Conservation (phyloP, 2,888 invertebrate genomes). For the Thymelicus acteon region DNA sequence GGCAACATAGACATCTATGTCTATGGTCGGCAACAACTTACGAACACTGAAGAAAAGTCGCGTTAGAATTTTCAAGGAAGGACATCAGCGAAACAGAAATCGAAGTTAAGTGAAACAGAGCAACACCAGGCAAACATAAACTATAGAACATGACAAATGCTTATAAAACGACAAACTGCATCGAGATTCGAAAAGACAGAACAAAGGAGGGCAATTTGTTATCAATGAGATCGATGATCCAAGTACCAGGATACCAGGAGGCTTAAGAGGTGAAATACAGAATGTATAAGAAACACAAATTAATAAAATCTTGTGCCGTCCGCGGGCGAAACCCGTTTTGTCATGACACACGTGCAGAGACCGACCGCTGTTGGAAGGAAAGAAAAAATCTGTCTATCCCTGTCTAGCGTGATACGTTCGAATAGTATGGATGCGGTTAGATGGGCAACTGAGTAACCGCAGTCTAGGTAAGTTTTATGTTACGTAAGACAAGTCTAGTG, state of each 20-base stretch:
- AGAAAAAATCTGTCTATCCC: slow-evolving; percentile 49
- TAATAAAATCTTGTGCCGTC: slow-evolving; percentile 79
- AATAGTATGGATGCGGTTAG: slow-evolving; percentile 60
- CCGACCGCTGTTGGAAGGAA: slow-evolving; percentile 62
- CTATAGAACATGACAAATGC: slow-evolving; percentile 44
- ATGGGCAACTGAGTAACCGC: slow-evolving; percentile 45
- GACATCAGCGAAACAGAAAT: slow-evolving; percentile 5
- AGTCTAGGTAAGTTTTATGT: slow-evolving; percentile 46
- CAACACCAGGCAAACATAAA: slow-evolving; percentile 36
- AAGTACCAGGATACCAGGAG: slow-evolving; percentile 65
- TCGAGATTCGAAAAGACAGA: slow-evolving; percentile 64
- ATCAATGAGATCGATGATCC: slow-evolving; percentile 76
- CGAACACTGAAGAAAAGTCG: too few species aligned
- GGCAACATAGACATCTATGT: too few species aligned
- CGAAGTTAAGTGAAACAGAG: slow-evolving; percentile 19
- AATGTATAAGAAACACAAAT: slow-evolving; percentile 75
- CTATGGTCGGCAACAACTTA: neutral
- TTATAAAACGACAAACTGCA: slow-evolving; percentile 57
- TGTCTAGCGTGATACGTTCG: slow-evolving; percentile 60
- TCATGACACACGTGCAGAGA: slow-evolving; percentile 78
- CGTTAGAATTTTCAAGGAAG: neutral
- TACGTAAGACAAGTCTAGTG: slow-evolving; percentile 45
- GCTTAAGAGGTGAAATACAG: slow-evolving; percentile 56
- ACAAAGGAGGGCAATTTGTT: slow-evolving; percentile 81
- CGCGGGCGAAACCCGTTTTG: slow-evolving; percentile 77